Evolutionary conservation across 2,888 invertebrate genomes (phyloP), one percentile per base, ranked within the genome.

Genomic region (Polyommatus iphigenia): DNA sequence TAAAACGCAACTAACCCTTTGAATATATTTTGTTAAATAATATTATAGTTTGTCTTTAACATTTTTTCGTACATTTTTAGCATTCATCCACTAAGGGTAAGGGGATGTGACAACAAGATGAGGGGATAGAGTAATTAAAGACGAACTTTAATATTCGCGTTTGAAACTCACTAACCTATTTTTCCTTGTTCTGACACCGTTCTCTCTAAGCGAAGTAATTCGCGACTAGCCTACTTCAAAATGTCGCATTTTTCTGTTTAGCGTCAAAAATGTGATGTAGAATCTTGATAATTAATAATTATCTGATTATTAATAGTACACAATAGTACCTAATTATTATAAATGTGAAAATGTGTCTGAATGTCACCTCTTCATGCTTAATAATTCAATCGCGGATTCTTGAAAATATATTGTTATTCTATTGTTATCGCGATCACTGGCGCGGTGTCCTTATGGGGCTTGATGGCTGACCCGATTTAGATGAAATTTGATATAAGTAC

Each of bases 151-250:
- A 67, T 67, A 67, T 29, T 29, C 67, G 29, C 29, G 29, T 29
- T 67, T 29, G 15, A 67, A 67, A 67, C 67, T 67, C 29, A 29
- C 67, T 67, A 67, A 67, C 67, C 67, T 32, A 67, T 67, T 67
- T 62, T 32, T 67, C 1, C 67, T 29, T 67, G 67, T 67, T 67
- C 67, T 67, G 67, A 18, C 29, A 67, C 2, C 18, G 15, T 67
- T 67, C 24, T 29, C 62, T 5, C 67, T 6, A 32, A 29, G 29
- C 7, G 29, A 29, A 32, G 67, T 67, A 18, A 67, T 67, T 32
- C 67, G 29, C 13, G 29, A 29, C 15, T 24, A 62, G 24, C 29
- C 6, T 29, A 32, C 29, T 67, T 29, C 18, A 13, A 32, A 67
- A 67, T 67, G 67, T 29, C 29, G 67, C 29, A 67, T 10, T 54